Percentiles rank a stretch among this genome's conserved stretches.
phyloP scores from a whole-genome alignment of 2,888 invertebrate genomes.

The Junonia oenone region DNA sequence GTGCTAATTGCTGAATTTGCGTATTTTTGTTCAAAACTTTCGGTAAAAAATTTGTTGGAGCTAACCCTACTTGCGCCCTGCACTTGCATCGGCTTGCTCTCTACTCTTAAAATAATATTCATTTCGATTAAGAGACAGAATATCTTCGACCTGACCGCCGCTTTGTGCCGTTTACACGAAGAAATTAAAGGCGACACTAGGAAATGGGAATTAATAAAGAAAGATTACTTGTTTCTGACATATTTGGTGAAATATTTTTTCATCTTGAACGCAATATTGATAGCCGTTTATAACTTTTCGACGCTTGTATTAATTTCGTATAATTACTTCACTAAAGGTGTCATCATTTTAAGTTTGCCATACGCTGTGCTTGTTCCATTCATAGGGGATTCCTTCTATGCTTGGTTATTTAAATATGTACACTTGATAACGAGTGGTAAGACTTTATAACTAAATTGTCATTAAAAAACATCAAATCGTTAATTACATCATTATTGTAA shows the following conservation, averaged over 20 bases:
- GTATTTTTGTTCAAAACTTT: conserved; percentile 47
- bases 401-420: conserved; percentile 48
- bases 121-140: conserved; percentile 33
- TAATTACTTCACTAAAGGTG: conserved; percentile 38
- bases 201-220: conserved; percentile 38
- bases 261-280: conserved; percentile 48
- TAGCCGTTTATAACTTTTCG: conserved; percentile 59
- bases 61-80: conserved; percentile 55
- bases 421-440: conserved; percentile 50
- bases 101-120: conserved; percentile 43
- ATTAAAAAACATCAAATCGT: too few relatives aligned
- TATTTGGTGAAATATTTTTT: conserved; percentile 53
- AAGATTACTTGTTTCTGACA: conserved; percentile 43
- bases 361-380: conserved; percentile 56
- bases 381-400: conserved; percentile 44
- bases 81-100: conserved; percentile 44
- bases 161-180: conserved; percentile 40
- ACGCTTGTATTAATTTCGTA: conserved; percentile 46
- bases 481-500: too few relatives aligned
- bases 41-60: conserved; percentile 50
- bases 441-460: too few relatives aligned
- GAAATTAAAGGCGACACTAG: conserved; percentile 37
- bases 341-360: conserved; percentile 45
- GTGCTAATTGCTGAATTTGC: conserved; percentile 40
- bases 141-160: conserved; percentile 41